Evolutionary conservation across 2,888 invertebrate species (phyloP).

Genomic region (Hemaris fuciformis): DNA sequence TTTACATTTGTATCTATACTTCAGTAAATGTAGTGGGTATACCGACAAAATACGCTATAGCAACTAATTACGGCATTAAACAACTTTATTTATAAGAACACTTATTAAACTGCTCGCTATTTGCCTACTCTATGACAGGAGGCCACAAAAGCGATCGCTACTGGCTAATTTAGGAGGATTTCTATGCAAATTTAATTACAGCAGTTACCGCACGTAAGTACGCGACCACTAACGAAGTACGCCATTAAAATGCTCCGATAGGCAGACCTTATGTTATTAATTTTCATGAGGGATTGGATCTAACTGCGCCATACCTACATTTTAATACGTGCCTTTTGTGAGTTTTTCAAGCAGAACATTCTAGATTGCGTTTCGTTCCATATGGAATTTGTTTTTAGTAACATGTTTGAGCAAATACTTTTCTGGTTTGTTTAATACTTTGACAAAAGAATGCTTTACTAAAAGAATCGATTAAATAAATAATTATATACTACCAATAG

Average conservation of each 20-base stretch:
- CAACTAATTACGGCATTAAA: background rate
- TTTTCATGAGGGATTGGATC: conserved; percentile 41
- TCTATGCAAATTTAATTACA: conserved; percentile 72
- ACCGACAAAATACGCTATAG: background rate
- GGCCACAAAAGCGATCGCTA: conserved; percentile 26
- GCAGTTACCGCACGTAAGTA: conserved; percentile 39
- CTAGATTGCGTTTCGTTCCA: background rate
- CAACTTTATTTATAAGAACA: background rate
- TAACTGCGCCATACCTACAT: background rate
- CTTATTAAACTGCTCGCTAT: background rate
- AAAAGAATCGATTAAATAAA: too few relatives aligned
- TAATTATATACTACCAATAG: too few relatives aligned
- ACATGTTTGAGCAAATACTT: background rate
- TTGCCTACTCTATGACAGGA: conserved; percentile 25
- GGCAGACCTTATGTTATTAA: conserved; percentile 37
- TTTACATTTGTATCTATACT: too few relatives aligned
- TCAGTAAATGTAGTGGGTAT: too few relatives aligned
- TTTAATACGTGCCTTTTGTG: background rate
- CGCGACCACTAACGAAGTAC: conserved; percentile 56
- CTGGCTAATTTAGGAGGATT: conserved; percentile 63
- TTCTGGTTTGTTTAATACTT: background rate
- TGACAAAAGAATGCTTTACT: too few relatives aligned
- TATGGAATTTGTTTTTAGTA: background rate
- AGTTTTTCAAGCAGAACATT: background rate
- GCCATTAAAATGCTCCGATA: conserved; percentile 46